Percentiles rank a stretch among this genome's conserved stretches.
Evolutionary conservation across 1,140 invertebrate genomes (phyloP).

Genomic region (Bombus difficillimus): DNA sequence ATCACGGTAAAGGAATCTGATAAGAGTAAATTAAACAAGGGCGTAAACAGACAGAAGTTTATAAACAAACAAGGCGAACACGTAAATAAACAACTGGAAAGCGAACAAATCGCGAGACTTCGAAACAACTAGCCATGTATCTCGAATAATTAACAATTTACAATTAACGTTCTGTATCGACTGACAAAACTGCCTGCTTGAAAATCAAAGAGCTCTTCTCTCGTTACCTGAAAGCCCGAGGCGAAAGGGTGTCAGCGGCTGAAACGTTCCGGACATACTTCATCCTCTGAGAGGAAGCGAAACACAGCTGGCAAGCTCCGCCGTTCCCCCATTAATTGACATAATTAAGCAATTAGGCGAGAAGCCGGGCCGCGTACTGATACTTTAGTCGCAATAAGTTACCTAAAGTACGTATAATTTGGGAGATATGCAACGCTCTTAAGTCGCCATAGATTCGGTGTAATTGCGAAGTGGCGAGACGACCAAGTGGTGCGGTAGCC

Average conservation of each 20-base stretch:
- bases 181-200: not conserved
- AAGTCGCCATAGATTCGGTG: conserved; percentile 67
- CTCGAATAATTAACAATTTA: not conserved
- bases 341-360: conserved; percentile 69
- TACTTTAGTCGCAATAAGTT: conserved; percentile 56
- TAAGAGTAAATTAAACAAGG: no score
- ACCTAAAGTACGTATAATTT: conserved; percentile 68
- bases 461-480: conserved; percentile 65
- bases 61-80: no score
- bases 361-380: conserved; percentile 28
- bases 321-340: conserved; percentile 50
- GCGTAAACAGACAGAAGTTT: no score
- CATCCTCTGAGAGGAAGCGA: not conserved
- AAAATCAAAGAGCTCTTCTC: not conserved
- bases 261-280: conserved; percentile 3
- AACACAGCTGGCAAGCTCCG: conserved; percentile 15
- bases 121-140: no score
- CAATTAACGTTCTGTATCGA: no score
- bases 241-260: conserved; percentile 12
- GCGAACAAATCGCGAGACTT: not conserved
- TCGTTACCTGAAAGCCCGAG: no score
- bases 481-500: not conserved
- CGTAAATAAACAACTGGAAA: no score
- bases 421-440: conserved; percentile 64
- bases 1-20: no score